These are phyloP conservation scores for Sesia bembeciformis DNA, from an alignment of 2,888 invertebrate genomes.

Conservation along the genomic window DNA sequence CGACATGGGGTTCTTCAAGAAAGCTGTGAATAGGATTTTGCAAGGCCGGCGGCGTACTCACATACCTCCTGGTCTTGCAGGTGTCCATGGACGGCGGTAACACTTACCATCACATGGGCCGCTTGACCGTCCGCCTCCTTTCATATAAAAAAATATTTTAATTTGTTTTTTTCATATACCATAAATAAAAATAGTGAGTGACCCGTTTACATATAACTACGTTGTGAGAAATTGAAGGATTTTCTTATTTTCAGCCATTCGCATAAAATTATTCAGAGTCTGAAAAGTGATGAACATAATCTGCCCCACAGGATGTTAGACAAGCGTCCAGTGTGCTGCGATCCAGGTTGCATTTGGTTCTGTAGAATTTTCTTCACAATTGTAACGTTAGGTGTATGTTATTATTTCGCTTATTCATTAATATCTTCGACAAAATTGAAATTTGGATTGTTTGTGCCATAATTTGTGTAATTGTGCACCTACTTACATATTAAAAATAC, in stretches of 20 bases:
- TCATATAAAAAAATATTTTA: no score
- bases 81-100: no score
- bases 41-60: no score
- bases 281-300: no score
- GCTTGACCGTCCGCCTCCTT: no score
- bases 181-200: no score
- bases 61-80: no score
- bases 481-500: neutral
- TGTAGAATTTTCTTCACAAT: slow-evolving; percentile 36
- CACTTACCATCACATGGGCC: no score
- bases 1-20: no score
- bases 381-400: slow-evolving; percentile 38
- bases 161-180: no score
- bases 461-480: slow-evolving; percentile 1
- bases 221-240: neutral
- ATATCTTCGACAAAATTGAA: slow-evolving; percentile 46
- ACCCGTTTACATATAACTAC: no score
- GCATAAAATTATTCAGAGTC: neutral
- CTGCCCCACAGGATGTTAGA: neutral
- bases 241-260: neutral
- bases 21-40: no score
- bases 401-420: slow-evolving; percentile 45
- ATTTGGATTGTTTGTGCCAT: slow-evolving; percentile 46
- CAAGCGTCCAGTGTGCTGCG: slow-evolving; percentile 39
- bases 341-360: slow-evolving; percentile 48